phyloP scores from a whole-genome alignment of 2,113 vertebrate genomes.

The Peromyscus leucopus region DNA sequence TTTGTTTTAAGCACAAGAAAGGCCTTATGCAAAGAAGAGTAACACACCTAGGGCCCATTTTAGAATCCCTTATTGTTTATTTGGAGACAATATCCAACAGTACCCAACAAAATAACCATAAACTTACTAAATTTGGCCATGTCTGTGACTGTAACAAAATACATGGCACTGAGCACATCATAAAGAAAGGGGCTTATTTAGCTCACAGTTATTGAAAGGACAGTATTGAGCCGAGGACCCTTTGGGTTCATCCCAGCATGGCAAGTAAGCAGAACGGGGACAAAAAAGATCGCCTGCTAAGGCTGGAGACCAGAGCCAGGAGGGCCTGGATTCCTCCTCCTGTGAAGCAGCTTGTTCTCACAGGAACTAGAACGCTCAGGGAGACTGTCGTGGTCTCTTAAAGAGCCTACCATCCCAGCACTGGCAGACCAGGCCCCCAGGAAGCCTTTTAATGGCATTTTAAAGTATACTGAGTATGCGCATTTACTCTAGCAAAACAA shows the following conservation, averaged over 20 bases:
- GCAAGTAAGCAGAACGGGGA: background rate
- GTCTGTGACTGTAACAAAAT: background rate
- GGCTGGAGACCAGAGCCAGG: background rate
- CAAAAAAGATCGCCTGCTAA: background rate
- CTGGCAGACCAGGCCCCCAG: background rate
- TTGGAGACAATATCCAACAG: constrained; percentile 8
- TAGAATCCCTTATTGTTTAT: constrained; percentile 22
- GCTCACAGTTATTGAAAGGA: background rate
- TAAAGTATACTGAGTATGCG: constrained; percentile 5
- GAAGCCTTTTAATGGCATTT: background rate
- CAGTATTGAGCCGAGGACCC: background rate
- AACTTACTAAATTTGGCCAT: constrained; percentile 24
- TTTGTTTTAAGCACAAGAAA: constrained; percentile 30
- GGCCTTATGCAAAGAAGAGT: background rate
- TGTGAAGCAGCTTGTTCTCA: background rate
- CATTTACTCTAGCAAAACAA: background rate
- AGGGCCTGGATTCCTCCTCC: background rate
- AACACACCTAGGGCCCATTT: background rate
- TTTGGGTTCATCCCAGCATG: background rate
- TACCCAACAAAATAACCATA: constrained; percentile 21
- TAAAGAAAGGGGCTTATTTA: background rate
- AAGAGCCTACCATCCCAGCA: background rate
- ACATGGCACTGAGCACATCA: background rate
- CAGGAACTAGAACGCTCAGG: background rate
- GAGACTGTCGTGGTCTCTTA: background rate